Conservation (phyloP, 2,797 vertebrate species). For the Eulemur albifrons region DNA sequence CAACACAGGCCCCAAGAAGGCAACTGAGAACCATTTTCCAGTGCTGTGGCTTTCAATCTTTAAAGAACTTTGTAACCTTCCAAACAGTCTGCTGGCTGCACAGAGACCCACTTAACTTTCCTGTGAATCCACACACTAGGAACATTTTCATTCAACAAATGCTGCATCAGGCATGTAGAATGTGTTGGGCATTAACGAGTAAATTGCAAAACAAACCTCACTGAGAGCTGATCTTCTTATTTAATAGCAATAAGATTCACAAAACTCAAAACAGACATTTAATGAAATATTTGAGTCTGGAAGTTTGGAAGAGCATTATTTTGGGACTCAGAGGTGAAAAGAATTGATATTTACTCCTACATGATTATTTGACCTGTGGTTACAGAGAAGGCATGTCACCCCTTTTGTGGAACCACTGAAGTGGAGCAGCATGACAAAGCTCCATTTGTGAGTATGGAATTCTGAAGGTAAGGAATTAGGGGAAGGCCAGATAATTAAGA, state of each 20-base stretch:
- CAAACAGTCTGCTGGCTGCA: background rate
- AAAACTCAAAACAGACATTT: constrained; percentile 53
- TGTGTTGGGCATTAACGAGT: background rate
- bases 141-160: background rate
- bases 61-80: background rate
- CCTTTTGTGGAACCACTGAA: background rate
- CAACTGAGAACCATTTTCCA: background rate
- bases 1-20: background rate
- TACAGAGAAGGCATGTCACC: background rate
- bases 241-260: constrained; percentile 32
- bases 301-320: background rate
- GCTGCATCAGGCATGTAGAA: background rate
- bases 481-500: background rate
- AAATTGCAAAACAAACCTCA: background rate
- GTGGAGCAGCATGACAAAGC: too few relatives aligned
- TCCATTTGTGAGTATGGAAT: background rate
- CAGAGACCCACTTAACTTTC: background rate
- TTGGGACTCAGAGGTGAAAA: background rate
- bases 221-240: background rate
- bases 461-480: background rate
- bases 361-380: background rate
- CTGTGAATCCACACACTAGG: background rate
- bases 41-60: background rate
- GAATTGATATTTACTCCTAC: background rate
- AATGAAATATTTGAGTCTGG: background rate